A percentile compares a stretch with the other conserved stretches of the same genome.
These are phyloP conservation scores for Ammospiza nelsoni DNA, from an alignment of 2,113 vertebrate genomes.

Conservation along the genomic window DNA sequence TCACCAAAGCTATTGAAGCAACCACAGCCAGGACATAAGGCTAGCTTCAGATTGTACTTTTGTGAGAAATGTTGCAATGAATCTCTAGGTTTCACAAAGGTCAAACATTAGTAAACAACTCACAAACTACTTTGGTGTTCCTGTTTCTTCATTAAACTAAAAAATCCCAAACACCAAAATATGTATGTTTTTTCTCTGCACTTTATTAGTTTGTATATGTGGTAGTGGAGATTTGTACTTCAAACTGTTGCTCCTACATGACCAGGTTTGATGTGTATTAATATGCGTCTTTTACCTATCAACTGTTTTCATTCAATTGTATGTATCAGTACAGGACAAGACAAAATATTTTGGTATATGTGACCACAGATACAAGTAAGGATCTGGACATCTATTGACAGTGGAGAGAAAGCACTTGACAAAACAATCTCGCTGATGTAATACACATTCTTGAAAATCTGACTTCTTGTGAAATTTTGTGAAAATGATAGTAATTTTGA, in stretches of 20 bases:
- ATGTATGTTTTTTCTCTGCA: rapidly evolving
- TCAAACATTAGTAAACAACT: not conserved
- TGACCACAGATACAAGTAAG: not conserved
- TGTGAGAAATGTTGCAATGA: not conserved
- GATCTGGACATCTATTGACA: not conserved
- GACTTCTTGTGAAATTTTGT: not conserved
- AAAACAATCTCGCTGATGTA: not conserved
- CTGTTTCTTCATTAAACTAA: not conserved
- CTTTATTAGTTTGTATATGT: not conserved
- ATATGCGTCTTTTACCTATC: not conserved
- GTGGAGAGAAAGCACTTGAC: not conserved
- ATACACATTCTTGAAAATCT: not conserved
- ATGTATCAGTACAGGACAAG: not conserved
- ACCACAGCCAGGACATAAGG: not conserved
- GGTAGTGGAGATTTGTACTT: not conserved
- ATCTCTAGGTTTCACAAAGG: not conserved
- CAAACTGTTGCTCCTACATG: not conserved
- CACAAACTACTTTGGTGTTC: not conserved
- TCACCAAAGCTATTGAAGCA: not conserved
- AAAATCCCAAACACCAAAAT: not conserved
- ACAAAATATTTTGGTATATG: not conserved
- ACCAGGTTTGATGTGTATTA: rapidly evolving
- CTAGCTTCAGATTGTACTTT: not conserved
- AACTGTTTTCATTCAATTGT: not conserved
- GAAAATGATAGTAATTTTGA: not conserved